These are phyloP conservation scores for Momotus momota DNA, from an alignment of 2,797 vertebrate species.

Conservation along the genomic window DNA sequence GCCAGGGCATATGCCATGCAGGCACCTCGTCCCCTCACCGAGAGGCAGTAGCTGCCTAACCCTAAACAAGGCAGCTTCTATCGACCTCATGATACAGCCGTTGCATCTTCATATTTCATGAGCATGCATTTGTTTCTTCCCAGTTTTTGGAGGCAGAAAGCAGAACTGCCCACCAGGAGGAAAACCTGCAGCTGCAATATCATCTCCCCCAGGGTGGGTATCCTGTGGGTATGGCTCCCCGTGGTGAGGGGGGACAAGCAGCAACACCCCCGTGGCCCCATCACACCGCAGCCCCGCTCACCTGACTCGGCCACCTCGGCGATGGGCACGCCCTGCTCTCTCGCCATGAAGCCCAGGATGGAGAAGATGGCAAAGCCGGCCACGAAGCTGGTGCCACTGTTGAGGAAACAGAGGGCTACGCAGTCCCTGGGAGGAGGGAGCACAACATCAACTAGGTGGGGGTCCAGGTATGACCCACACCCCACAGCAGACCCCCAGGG, in stretches of 20 bases:
- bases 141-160: background rate
- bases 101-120: background rate
- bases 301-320: constrained; percentile 91
- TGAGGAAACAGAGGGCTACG: constrained; percentile 87
- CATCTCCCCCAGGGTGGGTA: background rate
- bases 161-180: background rate
- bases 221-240: background rate
- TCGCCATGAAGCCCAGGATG: constrained; percentile 93
- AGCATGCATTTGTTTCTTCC: background rate
- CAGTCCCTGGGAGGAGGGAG: constrained; percentile 82
- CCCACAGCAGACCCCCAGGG: background rate
- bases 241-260: accelerated
- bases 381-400: constrained; percentile 91
- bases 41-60: background rate
- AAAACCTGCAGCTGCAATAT: background rate
- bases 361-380: constrained; percentile 95
- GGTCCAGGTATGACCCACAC: background rate
- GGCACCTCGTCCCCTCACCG: background rate
- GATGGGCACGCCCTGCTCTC: constrained; percentile 90
- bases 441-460: background rate
- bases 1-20: background rate
- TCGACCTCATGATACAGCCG: background rate
- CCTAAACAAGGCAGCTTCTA: background rate
- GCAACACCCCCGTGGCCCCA: background rate
- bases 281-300: constrained; percentile 57